Evolutionary conservation across 2,113 vertebrate genomes (phyloP), one percentile per base, ranked within the genome.

Genomic region (Mormyrus lacerda): DNA sequence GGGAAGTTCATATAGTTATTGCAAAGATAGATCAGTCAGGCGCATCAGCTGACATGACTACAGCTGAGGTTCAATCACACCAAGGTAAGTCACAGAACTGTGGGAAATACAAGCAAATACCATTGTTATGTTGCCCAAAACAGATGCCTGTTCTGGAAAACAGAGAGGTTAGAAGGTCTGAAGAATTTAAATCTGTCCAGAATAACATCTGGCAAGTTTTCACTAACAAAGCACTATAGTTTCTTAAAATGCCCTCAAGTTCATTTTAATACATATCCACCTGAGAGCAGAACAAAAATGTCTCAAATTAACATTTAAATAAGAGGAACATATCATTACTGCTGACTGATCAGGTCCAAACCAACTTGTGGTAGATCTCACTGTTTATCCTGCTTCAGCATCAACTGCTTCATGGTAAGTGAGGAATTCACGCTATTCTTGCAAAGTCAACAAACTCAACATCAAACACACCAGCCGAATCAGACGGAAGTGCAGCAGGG

Each of bases 81-180:
- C 93, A 93, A 91, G 91, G 91, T 93, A 90, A 95, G 92, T 90
- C 92, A 93, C 91, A 89, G 89, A 58, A 84, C 93, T 89, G 85
- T 82, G 53, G 31, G 13, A 88, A 9, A 87, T 31, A 91, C 86
- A 93, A 92, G 44, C 93, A 94, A 96, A 96, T 97, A 97, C 96
- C 96, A 97, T 95, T 50, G 94, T 95, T 93, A 96, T 93, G 94
- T 93, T 97, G 93, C 95, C 93, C 93, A 95, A 92, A 94, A 97
- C 93, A 93, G 93, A 95, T 19, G 93, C 95, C 96, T 96, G 94
- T 93, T 93, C 90, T 89, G 47, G 91, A 92, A 96, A 89, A 93
- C 94, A 95, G 86, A 91, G 15, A 84, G 21, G 27, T 90, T 89
- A 88, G 91, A 6, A 85, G 48, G 48, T 31, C 4, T 35, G 15